Evolutionary conservation across 2,113 vertebrate species (phyloP), one percentile per base, ranked within the genome.

Genomic region (Lophura nycthemera): DNA sequence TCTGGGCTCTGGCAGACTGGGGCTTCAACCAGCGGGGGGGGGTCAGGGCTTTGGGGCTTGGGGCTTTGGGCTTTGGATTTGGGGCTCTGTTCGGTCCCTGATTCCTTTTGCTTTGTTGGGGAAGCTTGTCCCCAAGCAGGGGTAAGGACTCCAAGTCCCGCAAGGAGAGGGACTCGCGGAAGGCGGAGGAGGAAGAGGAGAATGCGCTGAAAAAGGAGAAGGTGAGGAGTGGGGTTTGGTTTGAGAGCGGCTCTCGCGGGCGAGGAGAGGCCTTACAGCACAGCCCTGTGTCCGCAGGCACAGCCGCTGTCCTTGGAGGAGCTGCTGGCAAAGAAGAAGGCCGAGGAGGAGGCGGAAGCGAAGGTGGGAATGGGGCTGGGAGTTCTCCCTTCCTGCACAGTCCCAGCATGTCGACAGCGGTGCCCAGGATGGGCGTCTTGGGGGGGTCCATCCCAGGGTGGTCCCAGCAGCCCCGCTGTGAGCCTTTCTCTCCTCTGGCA

Each of bases 301-400:
- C 99, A 99, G 89, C 99, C 99, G 0, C 97, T 99, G 61, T 99
- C 99, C 75, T 92, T 99, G 96, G 99, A 99, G 95, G 99, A 99
- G 96, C 98, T 99, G 93, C 97, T 99, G 64, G 99, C 99, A 5
- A 99, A 99, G 96, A 99, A 99, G 89, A 99, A 99, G 86, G 99
- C 99, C 40, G 99, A 99, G 52, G 99, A 99, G 77, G 99, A 99
- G 95, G 99, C 99, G 1, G 99, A 99, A 88, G 98, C 99, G 32
- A 99, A 99, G 98, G 99, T 99, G 82, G 92, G 92, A 88, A 22
- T 20, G 45, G 45, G 17, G 10, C 20, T 3, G 10, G 66, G 27
- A 32, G 15, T 64, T 15, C n/a, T 13, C 17, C 38, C 5, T 65
- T 70, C 50, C 36, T 8, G 13, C 59, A 8, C 20, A 22, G 57